A percentile compares a stretch with the other conserved stretches of the same genome.
Evolutionary conservation across 2,888 invertebrate species (phyloP).

Genomic region (Spodoptera littoralis): DNA sequence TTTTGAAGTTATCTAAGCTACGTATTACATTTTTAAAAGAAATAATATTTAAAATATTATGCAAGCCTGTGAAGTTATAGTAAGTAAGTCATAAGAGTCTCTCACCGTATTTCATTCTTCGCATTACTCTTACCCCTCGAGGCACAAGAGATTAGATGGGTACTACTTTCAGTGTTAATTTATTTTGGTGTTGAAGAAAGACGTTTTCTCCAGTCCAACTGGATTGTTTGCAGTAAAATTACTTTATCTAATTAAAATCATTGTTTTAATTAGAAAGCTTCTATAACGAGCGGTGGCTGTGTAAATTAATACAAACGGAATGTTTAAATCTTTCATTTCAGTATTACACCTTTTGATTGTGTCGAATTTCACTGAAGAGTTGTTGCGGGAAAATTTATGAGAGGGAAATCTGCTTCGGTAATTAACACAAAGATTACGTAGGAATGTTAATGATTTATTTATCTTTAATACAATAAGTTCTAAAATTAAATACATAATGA

Average conservation of each 20-base stretch:
- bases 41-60: no score
- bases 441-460: no score
- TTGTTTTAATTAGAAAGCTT: constrained; percentile 62
- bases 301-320: constrained; percentile 50
- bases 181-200: constrained; percentile 56
- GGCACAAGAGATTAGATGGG: constrained; percentile 39
- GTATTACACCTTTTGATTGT: constrained; percentile 52
- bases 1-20: no score
- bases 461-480: no score
- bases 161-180: constrained; percentile 52
- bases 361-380: constrained; percentile 20
- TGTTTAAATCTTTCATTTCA: constrained; percentile 51
- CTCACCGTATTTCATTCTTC: constrained; percentile 12
- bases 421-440: constrained; percentile 7
- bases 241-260: constrained; percentile 61
- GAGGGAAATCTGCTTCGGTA: constrained; percentile 5
- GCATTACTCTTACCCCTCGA: constrained; percentile 22
- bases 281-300: constrained; percentile 33
- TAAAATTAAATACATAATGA: no score
- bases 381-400: constrained; percentile 33
- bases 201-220: constrained; percentile 40
- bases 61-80: neutral
- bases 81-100: constrained; percentile 5
- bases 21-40: no score
- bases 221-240: constrained; percentile 53